phyloP scores from a whole-genome alignment of 1,140 invertebrate genomes.

The Neodiprion virginianus region DNA sequence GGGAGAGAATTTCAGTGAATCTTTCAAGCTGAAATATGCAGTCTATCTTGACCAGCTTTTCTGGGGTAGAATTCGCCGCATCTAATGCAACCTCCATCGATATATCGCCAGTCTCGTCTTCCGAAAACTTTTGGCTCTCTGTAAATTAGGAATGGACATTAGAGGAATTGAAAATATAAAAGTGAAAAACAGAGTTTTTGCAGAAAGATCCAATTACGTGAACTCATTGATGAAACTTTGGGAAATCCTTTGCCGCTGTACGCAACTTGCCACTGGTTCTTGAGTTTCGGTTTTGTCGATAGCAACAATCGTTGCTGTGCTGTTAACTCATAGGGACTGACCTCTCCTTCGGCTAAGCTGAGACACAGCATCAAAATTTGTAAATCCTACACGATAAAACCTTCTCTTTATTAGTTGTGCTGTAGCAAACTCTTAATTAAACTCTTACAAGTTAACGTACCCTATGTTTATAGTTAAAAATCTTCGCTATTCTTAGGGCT shows the following conservation, averaged over 20 bases:
- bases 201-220: conserved; percentile 32
- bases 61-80: conserved; percentile 20
- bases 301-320: conserved; percentile 45
- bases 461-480: conserved; percentile 52
- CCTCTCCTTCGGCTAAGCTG: conserved; percentile 53
- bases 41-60: conserved; percentile 44
- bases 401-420: conserved; percentile 10
- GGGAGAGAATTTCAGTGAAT: conserved; percentile 43
- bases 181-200: too few relatives aligned
- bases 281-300: conserved; percentile 32
- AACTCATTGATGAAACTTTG: conserved; percentile 42
- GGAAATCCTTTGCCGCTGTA: conserved; percentile 41
- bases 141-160: conserved; percentile 7
- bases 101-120: neutral
- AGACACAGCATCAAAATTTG: conserved; percentile 53
- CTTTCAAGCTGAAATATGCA: conserved; percentile 45
- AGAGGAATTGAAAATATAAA: too few relatives aligned
- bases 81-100: conserved; percentile 18
- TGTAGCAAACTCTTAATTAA: neutral
- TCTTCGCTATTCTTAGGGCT: conserved; percentile 47
- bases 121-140: conserved; percentile 18
- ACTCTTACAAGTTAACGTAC: conserved; percentile 30
- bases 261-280: conserved; percentile 38
- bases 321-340: conserved; percentile 48
- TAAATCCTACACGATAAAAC: conserved; percentile 40